Percentiles rank a stretch among this genome's conserved stretches.
Evolutionary conservation across 1,140 invertebrate genomes (phyloP).

Genomic region (Neotoxoptera formosana): DNA sequence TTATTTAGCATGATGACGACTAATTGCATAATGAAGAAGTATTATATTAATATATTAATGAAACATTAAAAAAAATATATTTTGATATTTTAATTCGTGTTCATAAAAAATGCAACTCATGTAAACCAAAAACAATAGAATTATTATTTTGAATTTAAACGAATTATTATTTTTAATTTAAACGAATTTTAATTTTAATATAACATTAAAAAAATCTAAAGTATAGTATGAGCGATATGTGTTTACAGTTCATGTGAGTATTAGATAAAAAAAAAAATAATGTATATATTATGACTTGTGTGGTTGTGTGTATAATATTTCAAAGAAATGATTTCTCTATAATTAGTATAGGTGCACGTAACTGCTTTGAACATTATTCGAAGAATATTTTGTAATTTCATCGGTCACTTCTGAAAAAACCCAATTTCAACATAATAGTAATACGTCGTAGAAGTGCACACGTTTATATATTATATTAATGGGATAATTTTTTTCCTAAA

Average conservation of each 20-base stretch:
- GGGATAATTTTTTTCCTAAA: not conserved
- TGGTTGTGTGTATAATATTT: not conserved
- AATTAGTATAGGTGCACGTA: not conserved
- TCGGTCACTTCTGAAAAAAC: not conserved
- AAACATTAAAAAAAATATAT: not conserved
- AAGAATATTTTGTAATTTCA: not conserved
- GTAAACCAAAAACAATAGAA: too few species aligned
- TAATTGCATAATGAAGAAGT: not conserved
- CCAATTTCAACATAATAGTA: not conserved
- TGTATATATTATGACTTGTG: not conserved
- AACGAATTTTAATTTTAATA: too few species aligned
- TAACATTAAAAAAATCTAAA: too few species aligned
- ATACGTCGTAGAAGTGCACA: not conserved
- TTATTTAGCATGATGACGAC: not conserved
- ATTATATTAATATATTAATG: not conserved
- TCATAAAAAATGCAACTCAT: too few species aligned
- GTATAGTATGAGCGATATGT: not conserved
- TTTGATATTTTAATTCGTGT: too few species aligned
- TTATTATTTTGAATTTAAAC: too few species aligned
- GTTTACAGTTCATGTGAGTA: not conserved
- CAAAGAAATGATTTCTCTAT: not conserved
- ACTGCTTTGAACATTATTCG: not conserved
- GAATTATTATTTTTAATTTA: too few species aligned
- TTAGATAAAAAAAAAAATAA: not conserved
- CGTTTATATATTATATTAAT: conserved; percentile 15